Conservation (phyloP, 2,113 vertebrate genomes). For the Speoplatyrhinus poulsoni region DNA sequence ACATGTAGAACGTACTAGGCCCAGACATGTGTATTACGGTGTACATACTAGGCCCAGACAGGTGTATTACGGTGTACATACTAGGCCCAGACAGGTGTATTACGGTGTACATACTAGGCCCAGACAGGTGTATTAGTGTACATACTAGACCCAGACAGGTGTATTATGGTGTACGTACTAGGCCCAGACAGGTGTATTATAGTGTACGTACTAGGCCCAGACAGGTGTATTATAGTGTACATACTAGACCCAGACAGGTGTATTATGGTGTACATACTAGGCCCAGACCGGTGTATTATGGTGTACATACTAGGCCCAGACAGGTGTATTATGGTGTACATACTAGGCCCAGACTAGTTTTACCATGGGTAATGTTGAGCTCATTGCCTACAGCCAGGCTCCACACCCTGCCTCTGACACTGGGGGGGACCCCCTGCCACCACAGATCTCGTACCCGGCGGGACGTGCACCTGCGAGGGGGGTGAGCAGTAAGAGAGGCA, state of each 20-base stretch:
- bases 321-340: background rate
- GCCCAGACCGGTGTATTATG: background rate
- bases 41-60: background rate
- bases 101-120: background rate
- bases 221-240: too few relatives aligned
- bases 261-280: too few relatives aligned
- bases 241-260: too few relatives aligned
- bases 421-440: conserved; percentile 94
- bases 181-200: too few relatives aligned
- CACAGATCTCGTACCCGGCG: conserved; percentile 88
- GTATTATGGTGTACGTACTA: too few relatives aligned
- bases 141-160: background rate
- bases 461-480: conserved; percentile 80
- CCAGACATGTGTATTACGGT: background rate
- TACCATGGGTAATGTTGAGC: conserved; percentile 92
- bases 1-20: too few relatives aligned
- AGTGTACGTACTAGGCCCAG: too few relatives aligned
- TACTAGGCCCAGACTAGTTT: background rate
- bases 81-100: background rate
- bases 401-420: conserved; percentile 90
- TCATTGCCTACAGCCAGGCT: conserved; percentile 92
- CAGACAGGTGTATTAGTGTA: background rate
- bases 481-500: background rate
- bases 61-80: too few relatives aligned
- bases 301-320: too few relatives aligned